A percentile compares a stretch with the other conserved stretches of the same genome.
Evolutionary conservation across 2,888 invertebrate species (phyloP).

Genomic region (Cheilosia urbana): DNA sequence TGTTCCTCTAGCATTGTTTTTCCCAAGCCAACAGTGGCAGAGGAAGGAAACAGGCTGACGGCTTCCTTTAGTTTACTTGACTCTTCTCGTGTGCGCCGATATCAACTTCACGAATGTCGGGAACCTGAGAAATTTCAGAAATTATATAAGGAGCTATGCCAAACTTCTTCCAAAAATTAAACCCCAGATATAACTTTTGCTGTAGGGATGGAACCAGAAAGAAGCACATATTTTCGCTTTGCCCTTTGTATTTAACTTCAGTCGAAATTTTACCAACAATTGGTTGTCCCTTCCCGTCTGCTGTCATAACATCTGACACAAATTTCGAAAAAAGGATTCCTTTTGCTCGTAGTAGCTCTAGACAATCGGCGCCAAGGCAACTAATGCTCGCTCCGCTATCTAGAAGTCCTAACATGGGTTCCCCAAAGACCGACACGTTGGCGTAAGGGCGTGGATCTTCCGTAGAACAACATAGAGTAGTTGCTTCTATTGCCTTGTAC

Average conservation of each 20-base stretch:
- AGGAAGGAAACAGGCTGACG: constrained; percentile 16
- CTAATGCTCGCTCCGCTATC: no score
- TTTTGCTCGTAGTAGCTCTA: background rate
- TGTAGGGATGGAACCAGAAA: background rate
- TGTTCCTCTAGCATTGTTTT: constrained; percentile 8
- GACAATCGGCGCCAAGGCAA: background rate
- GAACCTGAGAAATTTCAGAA: background rate
- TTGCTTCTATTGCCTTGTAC: background rate
- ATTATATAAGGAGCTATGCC: background rate
- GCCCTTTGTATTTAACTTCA: background rate
- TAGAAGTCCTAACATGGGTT: background rate
- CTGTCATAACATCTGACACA: background rate
- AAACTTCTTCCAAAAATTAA: constrained; percentile 22
- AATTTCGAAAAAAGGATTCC: background rate
- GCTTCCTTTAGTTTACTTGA: background rate
- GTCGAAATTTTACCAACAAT: background rate
- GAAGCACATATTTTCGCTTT: background rate
- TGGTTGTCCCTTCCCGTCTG: background rate
- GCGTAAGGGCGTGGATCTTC: constrained; percentile 9
- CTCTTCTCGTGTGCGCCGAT: background rate
- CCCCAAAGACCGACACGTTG: background rate
- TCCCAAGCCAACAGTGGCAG: constrained; percentile 30
- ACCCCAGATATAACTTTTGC: background rate
- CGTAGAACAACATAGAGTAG: background rate
- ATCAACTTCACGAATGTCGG: no score